A percentile compares a stretch with the other conserved stretches of the same genome.
phyloP scores from a whole-genome alignment of 2,888 invertebrate genomes.

The Helleia helle region DNA sequence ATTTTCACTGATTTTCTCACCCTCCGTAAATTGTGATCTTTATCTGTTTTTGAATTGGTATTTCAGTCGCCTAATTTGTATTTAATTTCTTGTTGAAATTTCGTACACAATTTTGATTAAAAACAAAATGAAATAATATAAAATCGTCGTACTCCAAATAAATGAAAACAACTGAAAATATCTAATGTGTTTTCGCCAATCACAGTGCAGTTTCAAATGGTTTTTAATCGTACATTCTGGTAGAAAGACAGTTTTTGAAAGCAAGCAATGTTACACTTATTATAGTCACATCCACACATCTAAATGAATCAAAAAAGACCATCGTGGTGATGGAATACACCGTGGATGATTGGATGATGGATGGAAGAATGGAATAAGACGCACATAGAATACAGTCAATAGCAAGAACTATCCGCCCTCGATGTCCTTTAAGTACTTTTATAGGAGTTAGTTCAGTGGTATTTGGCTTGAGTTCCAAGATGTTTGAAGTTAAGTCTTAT shows the following conservation, averaged over 20 bases:
- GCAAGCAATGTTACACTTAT: conserved; percentile 36
- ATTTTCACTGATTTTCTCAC: no score
- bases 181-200: conserved; percentile 3
- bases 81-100: not conserved
- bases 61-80: conserved; percentile 6
- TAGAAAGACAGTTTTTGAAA: conserved; percentile 52
- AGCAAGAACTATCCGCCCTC: conserved; percentile 4
- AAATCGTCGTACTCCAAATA: not conserved
- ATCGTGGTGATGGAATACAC: conserved; percentile 32
- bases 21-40: no score
- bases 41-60: conserved; percentile 5
- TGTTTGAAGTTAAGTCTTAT: no score
- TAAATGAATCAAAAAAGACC: conserved; percentile 61
- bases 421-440: not conserved
- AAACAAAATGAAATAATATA: conserved; percentile 1
- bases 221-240: conserved; percentile 21
- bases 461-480: no score
- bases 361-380: conserved; percentile 34
- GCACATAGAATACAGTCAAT: no score
- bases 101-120: not conserved
- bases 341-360: conserved; percentile 31
- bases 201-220: conserved; percentile 9
- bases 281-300: conserved; percentile 48
- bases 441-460: no score
- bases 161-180: not conserved